Evolutionary conservation across 2,888 invertebrate genomes (phyloP).

Genomic region (Agrochola circellaris): DNA sequence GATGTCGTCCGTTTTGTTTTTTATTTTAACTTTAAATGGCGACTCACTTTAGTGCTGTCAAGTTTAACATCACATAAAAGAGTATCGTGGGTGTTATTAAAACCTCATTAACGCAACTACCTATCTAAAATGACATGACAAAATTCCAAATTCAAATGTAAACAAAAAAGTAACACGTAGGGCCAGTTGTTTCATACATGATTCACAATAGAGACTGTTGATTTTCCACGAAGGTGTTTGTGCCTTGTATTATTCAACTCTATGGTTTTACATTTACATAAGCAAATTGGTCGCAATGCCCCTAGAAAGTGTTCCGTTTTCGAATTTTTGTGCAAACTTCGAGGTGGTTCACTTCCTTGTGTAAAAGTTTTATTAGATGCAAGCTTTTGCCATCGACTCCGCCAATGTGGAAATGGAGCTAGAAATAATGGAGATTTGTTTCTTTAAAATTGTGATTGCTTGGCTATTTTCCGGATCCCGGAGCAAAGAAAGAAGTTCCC

Average conservation of each 20-base stretch:
- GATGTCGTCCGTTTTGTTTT: not conserved
- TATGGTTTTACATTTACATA: slow-evolving; percentile 76
- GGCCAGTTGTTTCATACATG: slow-evolving; percentile 74
- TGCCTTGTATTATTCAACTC: slow-evolving; percentile 74
- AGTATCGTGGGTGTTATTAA: not conserved
- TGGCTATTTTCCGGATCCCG: slow-evolving; percentile 23
- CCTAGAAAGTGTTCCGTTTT: slow-evolving; percentile 47
- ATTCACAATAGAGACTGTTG: slow-evolving; percentile 75
- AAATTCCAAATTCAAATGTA: slow-evolving; percentile 47
- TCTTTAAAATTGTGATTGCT: slow-evolving; percentile 53
- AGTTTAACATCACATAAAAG: slow-evolving; percentile 3
- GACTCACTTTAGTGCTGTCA: not conserved
- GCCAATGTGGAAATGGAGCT: slow-evolving; percentile 35
- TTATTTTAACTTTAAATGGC: not conserved
- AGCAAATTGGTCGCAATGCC: slow-evolving; percentile 75
- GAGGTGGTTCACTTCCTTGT: slow-evolving; percentile 24
- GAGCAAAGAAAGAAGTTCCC: slow-evolving; percentile 13
- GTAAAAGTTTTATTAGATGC: slow-evolving; percentile 58
- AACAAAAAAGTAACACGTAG: slow-evolving; percentile 68
- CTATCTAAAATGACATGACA: slow-evolving; percentile 19
- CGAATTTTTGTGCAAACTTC: slow-evolving; percentile 41
- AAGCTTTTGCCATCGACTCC: slow-evolving; percentile 34
- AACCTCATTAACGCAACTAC: slow-evolving; percentile 6
- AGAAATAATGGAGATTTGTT: slow-evolving; percentile 55
- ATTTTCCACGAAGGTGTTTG: slow-evolving; percentile 72